Evolutionary conservation across 1,140 invertebrate genomes (phyloP).

Genomic region (Eriosoma lanigerum): DNA sequence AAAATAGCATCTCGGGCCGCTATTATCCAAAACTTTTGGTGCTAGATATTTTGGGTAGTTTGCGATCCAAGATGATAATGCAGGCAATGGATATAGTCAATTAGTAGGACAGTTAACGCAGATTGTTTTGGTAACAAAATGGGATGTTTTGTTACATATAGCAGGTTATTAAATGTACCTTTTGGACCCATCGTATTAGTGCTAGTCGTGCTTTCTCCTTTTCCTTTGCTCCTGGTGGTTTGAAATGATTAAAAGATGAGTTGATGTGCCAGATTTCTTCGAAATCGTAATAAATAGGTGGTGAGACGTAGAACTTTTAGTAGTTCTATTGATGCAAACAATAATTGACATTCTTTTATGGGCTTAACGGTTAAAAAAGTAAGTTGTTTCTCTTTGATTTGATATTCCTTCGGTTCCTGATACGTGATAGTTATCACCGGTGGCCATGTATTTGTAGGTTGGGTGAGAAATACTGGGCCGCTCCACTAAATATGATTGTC

Average conservation of each 20-base stretch:
- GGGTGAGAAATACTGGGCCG: conserved; percentile 20
- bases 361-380: neutral
- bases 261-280: neutral
- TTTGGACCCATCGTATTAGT: neutral
- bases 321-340: neutral
- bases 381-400: neutral
- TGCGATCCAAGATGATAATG: conserved; percentile 55
- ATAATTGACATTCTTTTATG: neutral
- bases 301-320: neutral
- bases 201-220: neutral
- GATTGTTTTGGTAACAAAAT: conserved; percentile 57
- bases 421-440: neutral
- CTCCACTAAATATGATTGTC: conserved; percentile 52
- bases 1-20: conserved; percentile 51
- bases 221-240: neutral
- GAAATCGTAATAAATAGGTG: neutral
- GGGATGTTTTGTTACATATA: conserved; percentile 58
- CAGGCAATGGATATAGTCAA: conserved; percentile 54
- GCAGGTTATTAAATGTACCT: conserved; percentile 53
- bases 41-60: conserved; percentile 46
- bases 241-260: neutral
- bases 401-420: neutral
- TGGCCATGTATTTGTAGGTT: neutral
- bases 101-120: conserved; percentile 54
- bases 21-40: conserved; percentile 54